A percentile compares a stretch with the other conserved stretches of the same genome.
Evolutionary conservation across 1,140 invertebrate genomes (phyloP).

Genomic region (Heliconius himera): DNA sequence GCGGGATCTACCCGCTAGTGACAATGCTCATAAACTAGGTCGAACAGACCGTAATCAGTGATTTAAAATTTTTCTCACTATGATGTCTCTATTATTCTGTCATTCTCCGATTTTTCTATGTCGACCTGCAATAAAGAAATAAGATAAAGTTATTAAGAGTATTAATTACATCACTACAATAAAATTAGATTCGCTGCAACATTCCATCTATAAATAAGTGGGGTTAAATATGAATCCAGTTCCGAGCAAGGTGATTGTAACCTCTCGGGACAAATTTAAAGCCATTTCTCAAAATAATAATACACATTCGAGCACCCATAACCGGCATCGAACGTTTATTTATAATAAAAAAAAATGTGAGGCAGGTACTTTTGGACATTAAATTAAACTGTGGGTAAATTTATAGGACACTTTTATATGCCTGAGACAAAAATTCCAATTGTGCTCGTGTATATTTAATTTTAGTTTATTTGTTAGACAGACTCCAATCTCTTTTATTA

Average conservation of each 20-base stretch:
- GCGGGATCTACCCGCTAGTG: constrained; percentile 65
- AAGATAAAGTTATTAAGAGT: constrained; percentile 22
- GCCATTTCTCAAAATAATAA: constrained; percentile 79
- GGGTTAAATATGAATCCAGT: constrained; percentile 48
- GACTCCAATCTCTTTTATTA: constrained; percentile 73
- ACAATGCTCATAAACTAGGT: constrained; percentile 32
- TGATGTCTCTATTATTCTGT: constrained; percentile 16
- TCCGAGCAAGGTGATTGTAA: constrained; percentile 54
- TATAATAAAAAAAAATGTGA: constrained; percentile 73
- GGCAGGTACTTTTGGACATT: constrained; percentile 79
- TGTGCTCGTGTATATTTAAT: constrained; percentile 81
- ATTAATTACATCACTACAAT: constrained; percentile 32
- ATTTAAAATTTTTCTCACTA: background rate
- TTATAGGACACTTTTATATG: constrained; percentile 81
- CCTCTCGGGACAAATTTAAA: constrained; percentile 71
- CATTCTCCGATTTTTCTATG: constrained; percentile 29
- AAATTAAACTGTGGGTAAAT: constrained; percentile 81
- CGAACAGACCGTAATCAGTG: constrained; percentile 7
- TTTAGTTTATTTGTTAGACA: constrained; percentile 79
- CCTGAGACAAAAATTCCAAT: constrained; percentile 81
- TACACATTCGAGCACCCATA: constrained; percentile 71
- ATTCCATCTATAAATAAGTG: constrained; percentile 26
- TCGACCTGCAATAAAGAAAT: constrained; percentile 40
- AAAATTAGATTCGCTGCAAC: constrained; percentile 36
- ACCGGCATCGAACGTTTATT: constrained; percentile 75